phyloP scores from a whole-genome alignment of 2,113 vertebrate species.

The Geothlypis trichas region DNA sequence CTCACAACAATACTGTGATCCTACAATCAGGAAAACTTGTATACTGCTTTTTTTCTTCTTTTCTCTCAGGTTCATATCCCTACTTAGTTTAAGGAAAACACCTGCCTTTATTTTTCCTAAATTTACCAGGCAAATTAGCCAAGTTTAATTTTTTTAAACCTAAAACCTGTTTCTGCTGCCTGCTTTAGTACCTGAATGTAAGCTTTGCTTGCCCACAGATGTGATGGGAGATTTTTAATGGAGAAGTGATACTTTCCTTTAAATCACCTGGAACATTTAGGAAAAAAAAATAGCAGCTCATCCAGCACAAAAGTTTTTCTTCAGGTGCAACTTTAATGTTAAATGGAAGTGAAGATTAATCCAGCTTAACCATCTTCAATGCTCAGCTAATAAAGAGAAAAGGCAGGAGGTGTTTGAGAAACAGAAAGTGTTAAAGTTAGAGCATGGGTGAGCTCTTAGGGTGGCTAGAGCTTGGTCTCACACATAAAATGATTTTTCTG shows the following conservation, averaged over 20 bases:
- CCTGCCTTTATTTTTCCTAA: neutral
- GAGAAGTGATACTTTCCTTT: neutral
- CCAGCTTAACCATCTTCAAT: neutral
- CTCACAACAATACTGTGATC: neutral
- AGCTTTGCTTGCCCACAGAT: neutral
- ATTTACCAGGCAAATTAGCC: neutral
- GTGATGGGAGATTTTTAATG: neutral
- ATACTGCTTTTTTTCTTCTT: neutral
- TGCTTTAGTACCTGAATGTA: neutral
- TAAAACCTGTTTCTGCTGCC: neutral
- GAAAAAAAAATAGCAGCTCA: neutral
- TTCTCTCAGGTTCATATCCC: neutral
- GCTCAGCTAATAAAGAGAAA: neutral
- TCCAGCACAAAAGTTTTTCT: neutral
- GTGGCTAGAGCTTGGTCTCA: rapidly evolving
- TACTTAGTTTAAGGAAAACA: neutral
- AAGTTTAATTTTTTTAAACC: neutral
- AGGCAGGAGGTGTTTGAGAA: neutral
- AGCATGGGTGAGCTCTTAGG: rapidly evolving
- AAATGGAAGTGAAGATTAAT: neutral
- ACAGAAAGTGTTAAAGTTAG: rapidly evolving
- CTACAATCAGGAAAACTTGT: neutral
- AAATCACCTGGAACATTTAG: neutral
- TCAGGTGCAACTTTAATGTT: neutral
- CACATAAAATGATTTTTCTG: rapidly evolving